These are phyloP conservation scores for Cirrhinus molitorella DNA, from an alignment of 2,797 vertebrate species.

Conservation along the genomic window DNA sequence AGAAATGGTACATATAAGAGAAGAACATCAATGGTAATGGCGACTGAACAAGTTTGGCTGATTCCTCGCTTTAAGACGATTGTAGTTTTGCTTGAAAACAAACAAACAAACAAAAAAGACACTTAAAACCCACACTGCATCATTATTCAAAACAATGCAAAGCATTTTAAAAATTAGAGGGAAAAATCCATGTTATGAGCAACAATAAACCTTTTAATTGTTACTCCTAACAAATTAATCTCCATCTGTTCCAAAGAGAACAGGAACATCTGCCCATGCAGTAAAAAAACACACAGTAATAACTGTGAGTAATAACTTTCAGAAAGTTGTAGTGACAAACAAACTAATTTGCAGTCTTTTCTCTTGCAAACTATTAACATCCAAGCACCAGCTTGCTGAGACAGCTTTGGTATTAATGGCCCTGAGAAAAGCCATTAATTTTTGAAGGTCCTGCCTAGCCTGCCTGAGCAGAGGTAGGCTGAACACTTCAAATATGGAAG, in stretches of 20 bases:
- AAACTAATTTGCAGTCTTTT: conserved; percentile 35
- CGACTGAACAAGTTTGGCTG: conserved; percentile 5
- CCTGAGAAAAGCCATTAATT: conserved; percentile 77
- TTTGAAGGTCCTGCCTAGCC: conserved; percentile 79
- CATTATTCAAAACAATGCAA: conserved; percentile 8
- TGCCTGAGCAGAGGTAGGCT: conserved; percentile 72
- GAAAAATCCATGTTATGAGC: conserved; percentile 21
- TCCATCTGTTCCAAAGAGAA: conserved; percentile 57
- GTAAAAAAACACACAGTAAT: neutral
- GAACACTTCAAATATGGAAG: conserved; percentile 74
- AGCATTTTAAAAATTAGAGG: neutral
- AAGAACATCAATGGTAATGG: conserved; percentile 48
- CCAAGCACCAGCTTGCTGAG: conserved; percentile 73
- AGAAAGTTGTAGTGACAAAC: conserved; percentile 49
- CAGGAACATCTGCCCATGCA: conserved; percentile 54
- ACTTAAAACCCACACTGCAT: neutral
- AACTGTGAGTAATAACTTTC: conserved; percentile 2
- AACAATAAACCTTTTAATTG: conserved; percentile 41
- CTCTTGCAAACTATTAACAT: conserved; percentile 46
- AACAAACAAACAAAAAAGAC: conserved; percentile 9
- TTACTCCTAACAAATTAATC: conserved; percentile 24
- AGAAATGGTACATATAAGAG: conserved; percentile 31
- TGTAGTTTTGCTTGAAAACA: neutral
- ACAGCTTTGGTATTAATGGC: conserved; percentile 77
- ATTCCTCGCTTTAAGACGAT: conserved; percentile 2